Conservation (phyloP, 2,113 vertebrate genomes). For the Misgurnus mizolepis region DNA sequence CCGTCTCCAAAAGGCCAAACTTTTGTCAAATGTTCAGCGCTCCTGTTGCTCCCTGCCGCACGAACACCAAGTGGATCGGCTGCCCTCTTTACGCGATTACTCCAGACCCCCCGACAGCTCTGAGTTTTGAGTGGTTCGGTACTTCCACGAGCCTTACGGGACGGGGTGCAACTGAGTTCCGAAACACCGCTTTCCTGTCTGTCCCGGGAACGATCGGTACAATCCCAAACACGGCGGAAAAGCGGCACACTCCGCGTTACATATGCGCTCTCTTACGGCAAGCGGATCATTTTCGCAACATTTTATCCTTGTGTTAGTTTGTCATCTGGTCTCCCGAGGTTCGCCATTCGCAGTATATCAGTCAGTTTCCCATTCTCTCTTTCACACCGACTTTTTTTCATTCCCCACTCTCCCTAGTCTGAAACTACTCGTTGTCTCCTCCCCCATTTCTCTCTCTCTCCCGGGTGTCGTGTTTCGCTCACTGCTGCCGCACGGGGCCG, state of each 20-base stretch:
- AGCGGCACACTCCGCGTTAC: conserved; percentile 3
- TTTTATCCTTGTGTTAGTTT: conserved; percentile 36
- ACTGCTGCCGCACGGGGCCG: conserved; percentile 69
- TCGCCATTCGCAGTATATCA: conserved; percentile 51
- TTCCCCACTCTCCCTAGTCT: conserved; percentile 62
- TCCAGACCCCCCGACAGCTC: background rate
- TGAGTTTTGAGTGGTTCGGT: conserved; percentile 30
- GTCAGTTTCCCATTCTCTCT: conserved; percentile 64
- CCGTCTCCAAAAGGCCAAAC: conserved; percentile 30
- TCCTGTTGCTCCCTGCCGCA: conserved; percentile 13
- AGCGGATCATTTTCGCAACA: conserved; percentile 26
- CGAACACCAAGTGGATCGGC: background rate
- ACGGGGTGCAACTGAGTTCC: conserved; percentile 42
- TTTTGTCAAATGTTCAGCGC: conserved; percentile 24
- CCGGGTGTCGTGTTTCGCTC: conserved; percentile 84
- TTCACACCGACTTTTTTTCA: conserved; percentile 69
- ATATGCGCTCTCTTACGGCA: conserved; percentile 13
- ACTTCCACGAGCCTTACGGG: conserved; percentile 13
- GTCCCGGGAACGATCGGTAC: conserved; percentile 32
- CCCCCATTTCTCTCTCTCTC: conserved; percentile 68
- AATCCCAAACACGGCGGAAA: conserved; percentile 5
- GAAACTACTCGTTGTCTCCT: conserved; percentile 60
- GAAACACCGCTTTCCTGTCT: conserved; percentile 21
- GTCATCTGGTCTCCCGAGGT: conserved; percentile 32
- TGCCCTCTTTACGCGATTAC: background rate